A percentile compares a stretch with the other conserved stretches of the same genome.
phyloP scores from a whole-genome alignment of 2,113 vertebrate species.

The Sterna hirundo region DNA sequence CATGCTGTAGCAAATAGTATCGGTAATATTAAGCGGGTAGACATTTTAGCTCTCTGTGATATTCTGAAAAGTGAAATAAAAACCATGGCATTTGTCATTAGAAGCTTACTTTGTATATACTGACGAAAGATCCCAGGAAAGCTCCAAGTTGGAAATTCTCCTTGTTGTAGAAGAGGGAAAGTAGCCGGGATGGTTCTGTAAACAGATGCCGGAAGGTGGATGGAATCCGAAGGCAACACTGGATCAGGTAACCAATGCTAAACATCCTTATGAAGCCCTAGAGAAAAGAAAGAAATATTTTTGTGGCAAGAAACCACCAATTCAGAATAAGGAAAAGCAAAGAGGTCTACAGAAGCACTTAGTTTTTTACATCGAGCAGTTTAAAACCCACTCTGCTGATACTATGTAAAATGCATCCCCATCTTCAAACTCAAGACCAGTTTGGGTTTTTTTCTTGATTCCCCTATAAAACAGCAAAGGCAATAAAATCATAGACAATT shows the following conservation, averaged over 20 bases:
- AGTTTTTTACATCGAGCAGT: not conserved
- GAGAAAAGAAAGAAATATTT: not conserved
- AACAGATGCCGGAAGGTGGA: slow-evolving; percentile 92
- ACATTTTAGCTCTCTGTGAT: not conserved
- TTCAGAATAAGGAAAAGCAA: not conserved
- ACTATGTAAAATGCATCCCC: not conserved
- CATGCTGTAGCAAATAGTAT: not conserved
- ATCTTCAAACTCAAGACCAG: slow-evolving; percentile 12
- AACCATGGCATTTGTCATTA: not conserved
- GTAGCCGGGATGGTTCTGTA: slow-evolving; percentile 89
- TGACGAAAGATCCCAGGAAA: slow-evolving; percentile 96
- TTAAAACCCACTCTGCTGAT: not conserved
- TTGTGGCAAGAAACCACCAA: not conserved
- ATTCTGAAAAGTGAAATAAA: not conserved
- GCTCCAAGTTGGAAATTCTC: slow-evolving; percentile 97
- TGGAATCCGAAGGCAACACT: slow-evolving; percentile 95
- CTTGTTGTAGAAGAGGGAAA: slow-evolving; percentile 96
- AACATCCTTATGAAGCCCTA: slow-evolving; percentile 98
- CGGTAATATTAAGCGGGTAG: not conserved
- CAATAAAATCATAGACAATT: not conserved
- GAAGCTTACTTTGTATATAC: slow-evolving; percentile 95
- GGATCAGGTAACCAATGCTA: slow-evolving; percentile 95
- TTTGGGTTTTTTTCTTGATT: not conserved
- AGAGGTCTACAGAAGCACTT: not conserved
- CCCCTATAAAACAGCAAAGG: not conserved